Evolutionary conservation across 2,113 vertebrate species (phyloP).

Genomic region (Tragelaphus imberbis): DNA sequence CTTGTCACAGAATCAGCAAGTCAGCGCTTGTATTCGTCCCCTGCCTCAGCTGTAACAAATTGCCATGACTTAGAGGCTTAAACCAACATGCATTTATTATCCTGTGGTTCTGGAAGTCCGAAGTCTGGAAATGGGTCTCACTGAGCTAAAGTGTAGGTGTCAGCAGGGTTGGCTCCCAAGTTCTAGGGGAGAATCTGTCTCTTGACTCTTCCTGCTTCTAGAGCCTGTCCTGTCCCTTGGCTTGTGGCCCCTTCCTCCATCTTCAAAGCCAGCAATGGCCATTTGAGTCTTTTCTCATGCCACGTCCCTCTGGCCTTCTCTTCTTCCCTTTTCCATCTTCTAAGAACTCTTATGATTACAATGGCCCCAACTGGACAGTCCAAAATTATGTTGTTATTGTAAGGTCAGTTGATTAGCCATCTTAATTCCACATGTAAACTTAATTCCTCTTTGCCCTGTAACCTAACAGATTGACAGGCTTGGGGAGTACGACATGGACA

Average conservation of each 20-base stretch:
- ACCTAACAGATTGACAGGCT: neutral
- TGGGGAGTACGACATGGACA: neutral
- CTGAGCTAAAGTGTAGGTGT: no score
- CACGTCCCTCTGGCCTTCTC: neutral
- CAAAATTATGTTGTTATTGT: neutral
- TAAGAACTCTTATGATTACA: neutral
- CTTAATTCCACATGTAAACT: neutral
- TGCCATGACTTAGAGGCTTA: neutral
- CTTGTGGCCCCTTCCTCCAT: neutral
- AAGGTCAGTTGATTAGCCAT: neutral
- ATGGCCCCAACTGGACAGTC: neutral
- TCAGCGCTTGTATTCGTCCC: neutral
- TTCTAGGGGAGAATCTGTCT: neutral
- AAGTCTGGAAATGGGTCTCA: neutral
- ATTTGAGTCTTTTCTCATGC: neutral
- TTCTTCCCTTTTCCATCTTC: neutral
- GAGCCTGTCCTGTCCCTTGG: neutral
- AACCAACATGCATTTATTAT: neutral
- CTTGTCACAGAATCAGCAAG: neutral
- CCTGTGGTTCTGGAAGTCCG: neutral
- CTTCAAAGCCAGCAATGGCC: neutral
- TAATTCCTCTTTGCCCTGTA: neutral
- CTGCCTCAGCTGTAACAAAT: neutral
- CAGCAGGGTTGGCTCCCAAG: neutral
- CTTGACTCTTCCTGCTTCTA: neutral